phyloP scores from a whole-genome alignment of 2,113 vertebrate genomes.

The Scopus umbretta region DNA sequence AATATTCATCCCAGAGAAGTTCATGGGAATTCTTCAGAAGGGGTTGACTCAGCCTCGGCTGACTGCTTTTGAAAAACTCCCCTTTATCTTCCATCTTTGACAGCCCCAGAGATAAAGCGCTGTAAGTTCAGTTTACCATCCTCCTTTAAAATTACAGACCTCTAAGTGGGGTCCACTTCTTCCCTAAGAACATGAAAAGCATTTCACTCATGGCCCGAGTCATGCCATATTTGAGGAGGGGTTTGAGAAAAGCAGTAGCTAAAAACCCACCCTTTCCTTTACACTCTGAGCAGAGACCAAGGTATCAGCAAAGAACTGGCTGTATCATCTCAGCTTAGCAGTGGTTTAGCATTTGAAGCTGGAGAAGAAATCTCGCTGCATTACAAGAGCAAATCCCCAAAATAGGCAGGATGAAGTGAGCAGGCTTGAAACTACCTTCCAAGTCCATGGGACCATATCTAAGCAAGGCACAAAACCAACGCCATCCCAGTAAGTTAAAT shows the following conservation, averaged over 20 bases:
- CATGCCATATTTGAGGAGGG: not conserved
- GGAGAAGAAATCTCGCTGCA: not conserved
- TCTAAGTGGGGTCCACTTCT: not conserved
- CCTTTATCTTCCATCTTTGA: slow-evolving; percentile 1
- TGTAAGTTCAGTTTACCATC: not conserved
- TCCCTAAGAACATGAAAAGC: not conserved
- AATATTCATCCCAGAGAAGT: not conserved
- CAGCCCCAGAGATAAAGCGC: not conserved
- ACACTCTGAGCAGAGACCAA: not conserved
- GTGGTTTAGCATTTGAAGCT: not conserved
- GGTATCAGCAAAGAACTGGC: not conserved
- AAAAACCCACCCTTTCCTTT: not conserved
- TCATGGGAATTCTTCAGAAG: slow-evolving; percentile 22
- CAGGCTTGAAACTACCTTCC: not conserved
- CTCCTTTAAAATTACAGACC: not conserved
- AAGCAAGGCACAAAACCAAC: not conserved
- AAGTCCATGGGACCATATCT: not conserved
- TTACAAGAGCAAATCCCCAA: not conserved
- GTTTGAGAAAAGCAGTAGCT: not conserved
- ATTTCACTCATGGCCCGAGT: not conserved
- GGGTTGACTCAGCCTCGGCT: not conserved
- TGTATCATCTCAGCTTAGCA: not conserved
- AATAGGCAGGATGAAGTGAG: not conserved
- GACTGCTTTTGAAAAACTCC: slow-evolving; percentile 30
- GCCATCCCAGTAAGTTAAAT: not conserved